These are phyloP conservation scores for Arctopsyche grandis DNA, from an alignment of 1,140 invertebrate genomes.

Conservation along the genomic window DNA sequence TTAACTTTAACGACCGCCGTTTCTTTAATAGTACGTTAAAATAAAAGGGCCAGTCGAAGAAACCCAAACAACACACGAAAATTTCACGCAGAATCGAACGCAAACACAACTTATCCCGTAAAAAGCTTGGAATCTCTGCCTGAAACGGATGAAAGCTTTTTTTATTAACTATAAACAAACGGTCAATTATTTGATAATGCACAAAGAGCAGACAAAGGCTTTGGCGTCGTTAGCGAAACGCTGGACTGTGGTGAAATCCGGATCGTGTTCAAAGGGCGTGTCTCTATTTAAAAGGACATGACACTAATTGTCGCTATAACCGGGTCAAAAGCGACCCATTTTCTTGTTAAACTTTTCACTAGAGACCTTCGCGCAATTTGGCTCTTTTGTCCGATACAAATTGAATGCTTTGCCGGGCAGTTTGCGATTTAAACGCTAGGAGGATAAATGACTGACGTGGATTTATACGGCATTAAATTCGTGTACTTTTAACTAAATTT, in stretches of 20 bases:
- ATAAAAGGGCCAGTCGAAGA: neutral
- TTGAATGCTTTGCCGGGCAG: no score
- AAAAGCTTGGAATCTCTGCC: no score
- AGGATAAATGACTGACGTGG: no score
- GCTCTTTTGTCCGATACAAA: no score
- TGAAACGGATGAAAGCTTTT: no score
- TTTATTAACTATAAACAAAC: no score
- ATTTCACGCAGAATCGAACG: neutral
- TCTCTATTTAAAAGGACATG: neutral
- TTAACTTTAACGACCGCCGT: constrained; percentile 1
- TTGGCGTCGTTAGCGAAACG: neutral
- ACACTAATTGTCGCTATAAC: constrained; percentile 14
- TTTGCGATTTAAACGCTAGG: no score
- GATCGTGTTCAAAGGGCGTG: neutral
- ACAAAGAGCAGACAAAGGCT: neutral
- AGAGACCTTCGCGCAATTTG: neutral
- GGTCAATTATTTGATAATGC: neutral
- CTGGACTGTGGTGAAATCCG: neutral
- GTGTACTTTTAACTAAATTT: no score
- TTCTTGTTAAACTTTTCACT: constrained; percentile 4
- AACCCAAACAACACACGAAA: neutral
- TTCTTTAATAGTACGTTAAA: constrained; percentile 27
- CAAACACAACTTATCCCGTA: no score
- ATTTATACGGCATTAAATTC: no score
- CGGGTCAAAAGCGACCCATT: constrained; percentile 15